Base-by-base conservation (phyloP, 2,888 invertebrate genomes). In the Tridacna crocea region DNA sequence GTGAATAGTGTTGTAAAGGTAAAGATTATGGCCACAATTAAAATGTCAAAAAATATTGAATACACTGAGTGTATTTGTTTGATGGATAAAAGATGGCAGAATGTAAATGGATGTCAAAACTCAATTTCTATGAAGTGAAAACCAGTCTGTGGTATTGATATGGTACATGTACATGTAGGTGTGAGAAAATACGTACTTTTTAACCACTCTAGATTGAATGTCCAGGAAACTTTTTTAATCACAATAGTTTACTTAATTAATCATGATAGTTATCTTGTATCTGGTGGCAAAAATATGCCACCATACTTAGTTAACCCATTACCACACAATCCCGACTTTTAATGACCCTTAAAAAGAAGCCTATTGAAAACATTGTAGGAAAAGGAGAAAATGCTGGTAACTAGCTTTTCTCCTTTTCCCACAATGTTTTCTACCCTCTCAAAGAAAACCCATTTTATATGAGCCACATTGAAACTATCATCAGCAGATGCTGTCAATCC, bases 71-170 rank as follows among this genome's bases (percentile, higher is more conserved):
- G 68, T 68, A 48, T 68, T 68, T 68, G 68, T 68, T 47, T 46
- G 68, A 15, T 17, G 47, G 68, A 68, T 68, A 68, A 68, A 68
- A 48, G 68, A 47, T 48, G 48, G 68, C 22, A 36, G 36, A 13
- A 26, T 66, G 17, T 68, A 48, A 68, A 68, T 68, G 15, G 48
- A 1, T 68, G 68, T 68, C 68, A 68, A 68, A 65, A 47, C 17
- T 6, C 17, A n/a, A 68, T 68, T 68, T 68, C 61, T 61, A 61
- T 61, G 22, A 24, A 61, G n/a, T 61, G 61, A 61, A 61, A 22
- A 61, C 22, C 61, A 13, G n/a, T 4, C n/a, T n/a, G 17, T 58
- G 58, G n/a, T 19, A 19, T 58, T 10, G 58, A 58, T 19, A 58
- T 58, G 2, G n/a, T 17, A 58, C n/a, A 58, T 58, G n/a, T 17